Evolutionary conservation across 2,797 vertebrate genomes (phyloP), one percentile per base, ranked within the genome.

Genomic region (Varecia variegata): DNA sequence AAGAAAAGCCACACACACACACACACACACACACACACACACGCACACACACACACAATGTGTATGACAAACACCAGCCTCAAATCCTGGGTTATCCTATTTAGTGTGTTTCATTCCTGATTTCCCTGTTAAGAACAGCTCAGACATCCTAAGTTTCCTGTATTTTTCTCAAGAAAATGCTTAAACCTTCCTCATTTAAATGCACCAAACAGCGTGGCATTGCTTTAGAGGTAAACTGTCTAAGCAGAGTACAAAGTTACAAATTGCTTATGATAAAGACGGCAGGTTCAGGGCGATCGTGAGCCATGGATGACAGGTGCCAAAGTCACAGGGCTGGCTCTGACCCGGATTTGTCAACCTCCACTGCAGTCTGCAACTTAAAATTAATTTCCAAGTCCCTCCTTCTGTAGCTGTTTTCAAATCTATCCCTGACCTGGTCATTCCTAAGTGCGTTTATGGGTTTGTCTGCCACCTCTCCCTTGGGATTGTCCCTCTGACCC

Each of bases 141-240:
- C 27, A 52, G 32, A 52, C 14, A 65, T 76, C 67, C 35, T 43
- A 73, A 20, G 25, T 70, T 23, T 76, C 17, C 62, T 74, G 6
- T 80, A 1, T 94, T 91, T 95, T 94, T 81, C 81, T 92, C 27
- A 58, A 90, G 79, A 47, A 87, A 58, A 86, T 87, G 32, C 17
- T 80, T 77, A 58, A 32, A 10, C 20, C 15, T 56, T 85, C 45
- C 27, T 91, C 27, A 50, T 45, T 88, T 62, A 74, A 32, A 52
- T 60, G 50, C 20, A 74, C 62, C 73, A 45, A 10, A 32, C 68
- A 85, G 35, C 21, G 20, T 56, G 54, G 70, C 20, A 30, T 47
- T 50, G 50, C 83, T 93, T 96, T 45, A 60, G 45, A 90, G 10
- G 47, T 32, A 25, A 35, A 62, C 38, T 65, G 76, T 91, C 38